Evolutionary conservation across 2,888 invertebrate genomes (phyloP).

Genomic region (Panopea generosa): DNA sequence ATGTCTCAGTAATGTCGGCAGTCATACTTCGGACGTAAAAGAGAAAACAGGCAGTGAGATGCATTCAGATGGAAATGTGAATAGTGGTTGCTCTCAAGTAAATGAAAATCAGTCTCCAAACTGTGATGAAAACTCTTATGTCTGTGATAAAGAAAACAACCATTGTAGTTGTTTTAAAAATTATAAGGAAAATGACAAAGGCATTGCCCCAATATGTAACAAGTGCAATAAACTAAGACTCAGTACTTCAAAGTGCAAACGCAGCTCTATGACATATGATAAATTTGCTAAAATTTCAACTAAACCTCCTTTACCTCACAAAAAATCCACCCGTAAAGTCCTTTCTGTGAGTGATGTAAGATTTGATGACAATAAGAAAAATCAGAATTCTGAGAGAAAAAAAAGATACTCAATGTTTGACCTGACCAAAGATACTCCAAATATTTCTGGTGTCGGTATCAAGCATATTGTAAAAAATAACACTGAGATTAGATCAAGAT

Average conservation of each 20-base stretch:
- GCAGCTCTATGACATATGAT: too few relatives aligned
- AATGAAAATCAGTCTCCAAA: neutral
- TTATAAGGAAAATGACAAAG: too few relatives aligned
- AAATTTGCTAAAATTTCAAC: constrained; percentile 2
- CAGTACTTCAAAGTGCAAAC: too few relatives aligned
- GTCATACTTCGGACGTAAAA: too few relatives aligned
- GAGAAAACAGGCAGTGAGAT: too few relatives aligned
- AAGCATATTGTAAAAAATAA: neutral
- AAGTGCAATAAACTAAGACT: too few relatives aligned
- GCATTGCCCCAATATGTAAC: too few relatives aligned
- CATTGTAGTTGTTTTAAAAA: too few relatives aligned
- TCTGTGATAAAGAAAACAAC: constrained; percentile 14
- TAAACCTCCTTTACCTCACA: constrained; percentile 54
- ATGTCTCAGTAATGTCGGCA: too few relatives aligned
- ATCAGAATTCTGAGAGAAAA: neutral
- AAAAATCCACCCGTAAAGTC: constrained; percentile 26
- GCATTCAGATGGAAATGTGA: too few relatives aligned
- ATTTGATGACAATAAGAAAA: neutral
- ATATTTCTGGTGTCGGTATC: constrained; percentile 2
- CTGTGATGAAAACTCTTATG: constrained; percentile 2
- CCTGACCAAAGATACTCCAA: constrained; percentile 8
- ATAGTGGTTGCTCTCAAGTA: too few relatives aligned
- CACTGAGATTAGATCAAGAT: neutral
- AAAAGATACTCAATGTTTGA: constrained; percentile 41
- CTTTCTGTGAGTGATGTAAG: constrained; percentile 46